These are phyloP conservation scores for Noctuana brunneofusca DNA, from an alignment of 2,888 invertebrate genomes.

Conservation along the genomic window DNA sequence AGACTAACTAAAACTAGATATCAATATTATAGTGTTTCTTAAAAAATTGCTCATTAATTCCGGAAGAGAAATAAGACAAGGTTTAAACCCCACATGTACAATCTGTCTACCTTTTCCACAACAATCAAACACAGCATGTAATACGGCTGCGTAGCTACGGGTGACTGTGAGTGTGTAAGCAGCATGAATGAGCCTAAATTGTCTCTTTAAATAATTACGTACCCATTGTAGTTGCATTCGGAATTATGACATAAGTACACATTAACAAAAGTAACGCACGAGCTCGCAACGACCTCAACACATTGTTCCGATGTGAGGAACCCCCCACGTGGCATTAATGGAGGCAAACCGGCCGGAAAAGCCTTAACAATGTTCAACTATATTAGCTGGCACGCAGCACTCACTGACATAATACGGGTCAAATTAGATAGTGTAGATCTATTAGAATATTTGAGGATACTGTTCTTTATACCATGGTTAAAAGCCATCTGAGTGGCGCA, in stretches of 20 bases:
- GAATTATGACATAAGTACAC: slow-evolving; percentile 21
- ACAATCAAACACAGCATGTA: no score
- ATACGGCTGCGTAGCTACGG: no score
- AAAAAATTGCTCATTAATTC: no score
- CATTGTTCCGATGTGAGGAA: background rate
- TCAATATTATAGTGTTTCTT: no score
- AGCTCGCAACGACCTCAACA: background rate
- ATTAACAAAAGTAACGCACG: slow-evolving; percentile 15
- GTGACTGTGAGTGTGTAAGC: background rate
- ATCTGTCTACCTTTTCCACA: no score
- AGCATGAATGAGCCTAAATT: slow-evolving; percentile 4
- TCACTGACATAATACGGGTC: background rate
- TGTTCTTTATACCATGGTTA: no score
- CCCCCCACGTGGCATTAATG: slow-evolving; percentile 7
- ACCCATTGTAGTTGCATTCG: slow-evolving; percentile 1
- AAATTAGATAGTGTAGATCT: background rate
- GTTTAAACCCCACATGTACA: no score
- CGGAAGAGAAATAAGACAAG: no score
- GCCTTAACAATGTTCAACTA: slow-evolving; percentile 19
- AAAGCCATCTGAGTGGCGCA: no score
- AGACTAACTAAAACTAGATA: no score
- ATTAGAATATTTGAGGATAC: no score
- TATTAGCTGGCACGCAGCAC: slow-evolving; percentile 4
- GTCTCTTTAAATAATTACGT: background rate
- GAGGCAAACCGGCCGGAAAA: slow-evolving; percentile 6